Evolutionary conservation across 2,113 vertebrate species (phyloP).

Genomic region (Ceyx melanurus): DNA sequence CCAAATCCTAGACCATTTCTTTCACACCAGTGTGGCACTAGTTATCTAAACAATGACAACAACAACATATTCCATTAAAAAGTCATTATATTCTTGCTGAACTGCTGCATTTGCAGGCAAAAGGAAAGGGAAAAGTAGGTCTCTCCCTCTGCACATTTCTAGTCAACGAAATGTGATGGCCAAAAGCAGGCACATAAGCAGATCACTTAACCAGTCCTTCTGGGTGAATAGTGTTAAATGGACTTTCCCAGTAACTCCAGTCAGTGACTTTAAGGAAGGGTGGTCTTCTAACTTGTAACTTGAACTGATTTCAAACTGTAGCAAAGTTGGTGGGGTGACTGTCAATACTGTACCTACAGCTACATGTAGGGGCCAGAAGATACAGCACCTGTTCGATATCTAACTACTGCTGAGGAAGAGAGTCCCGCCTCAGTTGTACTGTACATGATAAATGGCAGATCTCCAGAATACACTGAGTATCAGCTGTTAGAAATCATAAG

Average conservation of each 20-base stretch:
- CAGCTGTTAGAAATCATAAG: neutral
- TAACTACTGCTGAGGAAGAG: too few species aligned
- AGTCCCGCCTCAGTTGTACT: fast-evolving
- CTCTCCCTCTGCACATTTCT: neutral
- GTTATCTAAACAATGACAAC: neutral
- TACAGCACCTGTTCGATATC: neutral
- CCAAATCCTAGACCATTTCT: neutral
- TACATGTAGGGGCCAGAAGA: fast-evolving
- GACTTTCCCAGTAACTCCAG: neutral
- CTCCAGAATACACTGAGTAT: neutral
- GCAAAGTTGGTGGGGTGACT: neutral
- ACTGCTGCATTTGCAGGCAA: neutral
- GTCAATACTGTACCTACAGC: neutral
- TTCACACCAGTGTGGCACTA: neutral
- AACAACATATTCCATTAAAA: neutral
- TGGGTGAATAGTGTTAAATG: neutral
- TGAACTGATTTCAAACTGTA: neutral
- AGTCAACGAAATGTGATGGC: neutral
- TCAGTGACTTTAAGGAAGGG: neutral
- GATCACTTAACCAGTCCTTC: neutral
- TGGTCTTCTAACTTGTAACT: neutral
- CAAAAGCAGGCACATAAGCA: neutral
- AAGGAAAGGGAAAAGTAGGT: neutral
- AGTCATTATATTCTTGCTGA: neutral
- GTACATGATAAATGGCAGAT: fast-evolving